Evolutionary conservation across 1,140 invertebrate species (phyloP), one percentile per base, ranked within the genome.

Genomic region (Euura lappo): DNA sequence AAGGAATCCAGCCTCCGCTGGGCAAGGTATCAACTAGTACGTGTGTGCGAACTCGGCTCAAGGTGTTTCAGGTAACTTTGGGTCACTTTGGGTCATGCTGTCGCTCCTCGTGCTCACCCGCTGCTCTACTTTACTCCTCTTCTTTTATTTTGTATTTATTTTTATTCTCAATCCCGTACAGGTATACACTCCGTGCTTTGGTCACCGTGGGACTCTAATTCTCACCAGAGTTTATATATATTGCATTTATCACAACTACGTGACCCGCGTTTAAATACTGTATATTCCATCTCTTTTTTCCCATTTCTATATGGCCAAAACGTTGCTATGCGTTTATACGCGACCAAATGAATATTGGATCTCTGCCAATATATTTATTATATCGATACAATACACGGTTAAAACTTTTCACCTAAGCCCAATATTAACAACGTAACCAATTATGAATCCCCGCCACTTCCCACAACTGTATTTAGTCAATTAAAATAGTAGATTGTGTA

Each of bases 181-280:
- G 44, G 28, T 68, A 42, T 7, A 67, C 28, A 68, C 51, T n/a
- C 13, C 13, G 3, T n/a, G 51, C 51, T 60, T 60, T 79, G 78
- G 79, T 79, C 78, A 76, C 77, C 76, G 77, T 76, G 73, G 76
- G 77, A 73, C 80, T 81, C 79, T 85, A 85, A 84, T 85, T 83
- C 81, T 83, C 79, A 71, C 77, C 79, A 71, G 81, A 81, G 82
- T 84, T 85, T 84, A 85, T 85, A 84, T 77, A 82, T 83, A 85
- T 85, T 85, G 81, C 84, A 85, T 85, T 84, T 85, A 83, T 85
- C 84, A 81, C 79, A 69, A 42, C 71, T 81, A 85, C 83, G 83
- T 85, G 84, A 60, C 2, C 51, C 51, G 51, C 51, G 51, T 60
- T 60, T 60, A 60, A 60, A 60, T n/a, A 3, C 3, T 60, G 4